A percentile compares a stretch with the other conserved stretches of the same genome.
Evolutionary conservation across 2,797 vertebrate genomes (phyloP).

Genomic region (Anguilla marmorata): DNA sequence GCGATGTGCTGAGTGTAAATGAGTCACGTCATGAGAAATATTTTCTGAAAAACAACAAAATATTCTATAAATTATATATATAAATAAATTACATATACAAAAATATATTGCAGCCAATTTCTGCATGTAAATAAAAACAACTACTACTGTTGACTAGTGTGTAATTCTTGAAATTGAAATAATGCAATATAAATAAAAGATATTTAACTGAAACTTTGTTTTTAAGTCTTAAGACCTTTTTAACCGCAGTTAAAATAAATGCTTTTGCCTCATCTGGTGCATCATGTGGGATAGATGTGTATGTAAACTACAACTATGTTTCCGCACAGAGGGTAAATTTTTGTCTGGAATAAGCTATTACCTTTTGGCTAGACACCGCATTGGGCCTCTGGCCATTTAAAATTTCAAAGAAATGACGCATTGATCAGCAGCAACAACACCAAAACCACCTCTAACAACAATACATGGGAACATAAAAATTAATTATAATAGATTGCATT

Average conservation of each 20-base stretch:
- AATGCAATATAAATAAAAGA: slow-evolving; percentile 80
- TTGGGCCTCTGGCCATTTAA: neutral
- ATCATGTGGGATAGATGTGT: neutral
- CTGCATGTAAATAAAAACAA: slow-evolving; percentile 87
- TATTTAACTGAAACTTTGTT: slow-evolving; percentile 63
- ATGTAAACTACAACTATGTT: neutral
- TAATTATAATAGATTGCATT: neutral
- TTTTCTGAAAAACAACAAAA: slow-evolving; percentile 81
- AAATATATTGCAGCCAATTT: slow-evolving; percentile 77
- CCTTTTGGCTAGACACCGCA: neutral
- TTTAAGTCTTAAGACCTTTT: slow-evolving; percentile 50
- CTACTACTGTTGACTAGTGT: slow-evolving; percentile 82
- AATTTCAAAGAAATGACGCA: neutral
- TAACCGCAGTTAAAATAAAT: neutral
- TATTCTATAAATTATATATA: slow-evolving; percentile 31
- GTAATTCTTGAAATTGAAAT: slow-evolving; percentile 81
- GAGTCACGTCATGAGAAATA: slow-evolving; percentile 81
- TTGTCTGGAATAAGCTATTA: neutral
- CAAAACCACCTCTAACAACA: neutral
- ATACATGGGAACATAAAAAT: neutral
- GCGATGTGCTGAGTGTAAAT: slow-evolving; percentile 77
- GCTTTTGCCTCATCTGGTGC: neutral
- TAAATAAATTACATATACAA: slow-evolving; percentile 35
- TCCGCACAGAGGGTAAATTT: neutral
- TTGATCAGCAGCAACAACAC: neutral